Evolutionary conservation across 2,888 invertebrate genomes (phyloP).

Genomic region (Agelastica alni): DNA sequence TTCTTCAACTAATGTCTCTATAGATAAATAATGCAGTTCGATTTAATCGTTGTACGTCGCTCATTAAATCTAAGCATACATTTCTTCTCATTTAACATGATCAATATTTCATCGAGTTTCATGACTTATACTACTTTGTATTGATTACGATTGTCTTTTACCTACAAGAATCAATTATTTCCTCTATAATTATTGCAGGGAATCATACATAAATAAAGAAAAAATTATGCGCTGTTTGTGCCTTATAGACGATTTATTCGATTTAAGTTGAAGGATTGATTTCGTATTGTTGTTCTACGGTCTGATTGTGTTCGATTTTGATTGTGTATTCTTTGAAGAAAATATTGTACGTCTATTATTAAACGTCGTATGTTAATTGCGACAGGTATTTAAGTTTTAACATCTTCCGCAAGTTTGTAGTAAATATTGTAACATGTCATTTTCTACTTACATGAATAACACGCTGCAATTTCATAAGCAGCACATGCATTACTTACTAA

Average conservation of each 20-base stretch:
- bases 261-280: background rate
- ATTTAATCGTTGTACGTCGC: constrained; percentile 44
- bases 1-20: constrained; percentile 39
- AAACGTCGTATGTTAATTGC: too few relatives aligned
- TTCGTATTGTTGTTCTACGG: background rate
- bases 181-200: constrained; percentile 26
- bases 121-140: constrained; percentile 32
- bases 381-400: too few relatives aligned
- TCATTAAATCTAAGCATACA: constrained; percentile 46
- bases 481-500: too few relatives aligned
- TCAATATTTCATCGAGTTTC: constrained; percentile 34
- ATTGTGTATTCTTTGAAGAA: too few relatives aligned
- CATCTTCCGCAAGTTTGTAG: too few relatives aligned
- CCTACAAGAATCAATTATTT: constrained; percentile 31
- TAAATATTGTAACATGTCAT: too few relatives aligned
- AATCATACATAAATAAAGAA: constrained; percentile 24
- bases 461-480: too few relatives aligned
- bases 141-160: constrained; percentile 30
- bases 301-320: constrained; percentile 1
- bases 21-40: constrained; percentile 46
- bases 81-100: constrained; percentile 31
- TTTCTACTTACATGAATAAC: too few relatives aligned
- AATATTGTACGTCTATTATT: too few relatives aligned
- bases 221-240: constrained; percentile 22
- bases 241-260: constrained; percentile 3